Percentiles rank a stretch among this genome's conserved stretches.
These are phyloP conservation scores for Sturnira hondurensis DNA, from an alignment of 2,113 vertebrate genomes.

Conservation along the genomic window DNA sequence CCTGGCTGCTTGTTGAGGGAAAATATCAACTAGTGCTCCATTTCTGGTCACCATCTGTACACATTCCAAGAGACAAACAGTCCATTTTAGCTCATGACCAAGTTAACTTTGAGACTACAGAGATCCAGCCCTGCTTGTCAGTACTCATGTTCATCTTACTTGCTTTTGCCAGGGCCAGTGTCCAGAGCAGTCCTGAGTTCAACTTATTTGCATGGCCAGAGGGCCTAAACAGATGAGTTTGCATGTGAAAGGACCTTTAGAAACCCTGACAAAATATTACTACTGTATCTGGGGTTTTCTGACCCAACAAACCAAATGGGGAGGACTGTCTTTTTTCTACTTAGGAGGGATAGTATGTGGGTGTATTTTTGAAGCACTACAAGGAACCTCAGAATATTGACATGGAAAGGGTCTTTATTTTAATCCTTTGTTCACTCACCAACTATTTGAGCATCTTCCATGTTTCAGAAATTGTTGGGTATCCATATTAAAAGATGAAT, in stretches of 20 bases:
- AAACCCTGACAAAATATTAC: not conserved
- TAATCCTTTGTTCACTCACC: not conserved
- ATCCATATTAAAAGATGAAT: not conserved
- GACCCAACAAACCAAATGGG: not conserved
- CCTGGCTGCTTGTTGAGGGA: not conserved
- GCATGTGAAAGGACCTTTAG: not conserved
- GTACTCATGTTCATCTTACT: not conserved
- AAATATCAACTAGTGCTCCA: not conserved
- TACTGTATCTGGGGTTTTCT: not conserved
- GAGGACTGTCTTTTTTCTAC: not conserved
- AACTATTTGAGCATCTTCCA: not conserved
- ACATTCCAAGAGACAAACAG: constrained; percentile 19
- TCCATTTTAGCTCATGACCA: not conserved
- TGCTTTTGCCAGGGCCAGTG: not conserved
- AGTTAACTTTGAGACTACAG: not conserved
- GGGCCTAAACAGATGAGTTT: not conserved
- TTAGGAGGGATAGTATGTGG: not conserved
- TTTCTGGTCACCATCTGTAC: constrained; percentile 23
- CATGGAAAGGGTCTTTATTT: not conserved
- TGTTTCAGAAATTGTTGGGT: not conserved
- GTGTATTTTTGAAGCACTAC: not conserved
- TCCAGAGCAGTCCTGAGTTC: not conserved
- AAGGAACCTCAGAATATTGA: not conserved
- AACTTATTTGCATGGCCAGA: not conserved
- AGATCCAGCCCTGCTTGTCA: not conserved